Percentiles rank a stretch among this genome's conserved stretches.
phyloP scores from a whole-genome alignment of 2,888 invertebrate genomes.

The Resseliella maxima region DNA sequence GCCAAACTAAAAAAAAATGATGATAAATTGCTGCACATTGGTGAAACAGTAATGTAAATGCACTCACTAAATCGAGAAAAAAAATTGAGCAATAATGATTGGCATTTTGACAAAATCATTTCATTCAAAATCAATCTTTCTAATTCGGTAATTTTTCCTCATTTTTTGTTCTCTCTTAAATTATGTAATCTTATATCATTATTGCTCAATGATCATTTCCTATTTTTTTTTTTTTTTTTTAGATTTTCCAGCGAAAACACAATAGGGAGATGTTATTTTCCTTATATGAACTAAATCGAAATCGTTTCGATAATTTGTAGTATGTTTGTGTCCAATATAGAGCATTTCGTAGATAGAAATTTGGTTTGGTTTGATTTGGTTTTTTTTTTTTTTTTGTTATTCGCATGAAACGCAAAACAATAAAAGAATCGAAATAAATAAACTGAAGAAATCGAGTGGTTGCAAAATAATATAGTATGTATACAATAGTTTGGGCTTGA shows the following conservation, averaged over 20 bases:
- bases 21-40: neutral
- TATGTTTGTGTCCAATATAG: slow-evolving; percentile 22
- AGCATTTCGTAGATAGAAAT: neutral
- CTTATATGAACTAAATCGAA: neutral
- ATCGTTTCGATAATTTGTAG: neutral
- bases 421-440: neutral
- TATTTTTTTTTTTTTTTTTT: neutral
- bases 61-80: neutral
- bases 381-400: neutral
- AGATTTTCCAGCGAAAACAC: neutral
- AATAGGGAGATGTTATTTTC: neutral
- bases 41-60: neutral
- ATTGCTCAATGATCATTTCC: neutral
- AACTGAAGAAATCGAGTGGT: neutral
- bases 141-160: too few species aligned
- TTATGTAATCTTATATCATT: neutral
- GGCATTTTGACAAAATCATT: neutral
- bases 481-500: neutral
- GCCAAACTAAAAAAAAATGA: neutral
- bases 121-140: too few species aligned
- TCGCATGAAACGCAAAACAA: slow-evolving; percentile 27
- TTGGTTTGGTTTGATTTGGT: neutral
- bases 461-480: slow-evolving; percentile 14
- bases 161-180: too few species aligned
- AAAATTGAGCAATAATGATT: neutral